Base-by-base conservation (phyloP, 1,140 invertebrate genomes). In the Drosophila quadrilineata region DNA sequence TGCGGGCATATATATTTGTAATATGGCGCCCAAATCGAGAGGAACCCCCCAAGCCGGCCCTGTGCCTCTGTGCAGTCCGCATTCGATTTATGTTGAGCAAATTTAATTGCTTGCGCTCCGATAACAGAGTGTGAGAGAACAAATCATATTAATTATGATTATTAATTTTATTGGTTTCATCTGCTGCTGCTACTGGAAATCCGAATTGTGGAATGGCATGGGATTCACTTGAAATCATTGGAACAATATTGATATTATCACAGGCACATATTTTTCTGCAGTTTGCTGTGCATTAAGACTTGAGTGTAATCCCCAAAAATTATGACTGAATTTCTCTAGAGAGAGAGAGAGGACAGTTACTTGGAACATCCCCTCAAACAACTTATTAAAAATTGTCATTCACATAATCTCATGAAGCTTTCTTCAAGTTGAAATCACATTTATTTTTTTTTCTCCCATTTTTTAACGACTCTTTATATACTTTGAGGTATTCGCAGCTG, bases 111-210 rank as follows among this genome's bases (percentile, higher is more conserved):
- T n/a, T n/a, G 58, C 64, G 41, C 76, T 60, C 76, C 77, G 77
- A 75, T 56, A 60, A 71, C n/a, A n/a, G n/a, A n/a, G n/a, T n/a
- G n/a, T n/a, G n/a, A n/a, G n/a, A n/a, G 59, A 72, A 58, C 41
- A 80, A 80, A 80, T 80, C 76, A 82, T 82, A 77, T 77, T 71
- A 82, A 77, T 82, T 74, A 66, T 40, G 45, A 63, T 63, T 63
- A 68, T 68, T 68, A 56, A 59, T 75, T 80, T 84, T 77, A 82
- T 82, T 73, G 70, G 73, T 35, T 64, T 59, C 79, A 84, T 65
- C 59, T 76, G 77, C 69, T 58, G 31, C 43, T 56, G 31, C 21
- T 41, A 9, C 38, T n/a, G n/a, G n/a, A n/a, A n/a, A n/a, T n/a
- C n/a, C n/a, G n/a, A 24, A 50, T 17, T 56, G 12, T 16, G 33